Conservation (phyloP, 1,140 invertebrate species). For the Drosophila baimaii region DNA sequence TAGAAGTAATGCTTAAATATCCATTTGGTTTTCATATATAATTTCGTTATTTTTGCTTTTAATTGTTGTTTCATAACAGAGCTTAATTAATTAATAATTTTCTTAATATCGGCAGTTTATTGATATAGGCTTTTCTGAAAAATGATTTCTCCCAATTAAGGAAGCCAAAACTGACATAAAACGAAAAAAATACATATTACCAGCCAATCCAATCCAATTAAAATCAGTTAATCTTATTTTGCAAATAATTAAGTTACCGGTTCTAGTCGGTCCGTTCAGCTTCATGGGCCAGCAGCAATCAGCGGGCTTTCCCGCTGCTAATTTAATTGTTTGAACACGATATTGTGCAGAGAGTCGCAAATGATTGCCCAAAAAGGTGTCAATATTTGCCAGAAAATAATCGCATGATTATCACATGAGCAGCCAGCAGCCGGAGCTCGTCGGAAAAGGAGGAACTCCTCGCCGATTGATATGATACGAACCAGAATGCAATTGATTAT, state of each 20-base stretch:
- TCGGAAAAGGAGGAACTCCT: conserved; percentile 22
- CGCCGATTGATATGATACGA: not conserved
- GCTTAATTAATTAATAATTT: too few species aligned
- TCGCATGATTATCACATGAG: conserved; percentile 60
- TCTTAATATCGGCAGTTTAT: too few species aligned
- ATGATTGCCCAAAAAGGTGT: conserved; percentile 52
- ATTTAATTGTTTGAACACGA: conserved; percentile 58
- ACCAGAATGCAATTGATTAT: conserved; percentile 38
- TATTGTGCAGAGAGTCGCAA: conserved; percentile 27
- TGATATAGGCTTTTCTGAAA: too few species aligned
- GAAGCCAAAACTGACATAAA: not conserved
- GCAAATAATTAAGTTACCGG: conserved; percentile 21
- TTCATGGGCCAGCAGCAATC: not conserved
- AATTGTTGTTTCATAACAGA: too few species aligned
- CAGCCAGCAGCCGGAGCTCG: not conserved
- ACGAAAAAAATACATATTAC: not conserved
- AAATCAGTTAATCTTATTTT: conserved; percentile 12
- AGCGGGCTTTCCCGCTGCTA: conserved; percentile 27
- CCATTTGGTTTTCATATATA: too few species aligned
- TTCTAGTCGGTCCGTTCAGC: conserved; percentile 36
- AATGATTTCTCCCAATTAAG: too few species aligned
- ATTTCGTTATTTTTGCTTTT: too few species aligned
- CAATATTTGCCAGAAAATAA: conserved; percentile 46
- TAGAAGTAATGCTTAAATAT: too few species aligned
- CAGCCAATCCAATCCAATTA: conserved; percentile 22